These are phyloP conservation scores for Melolontha melolontha DNA, from an alignment of 2,888 invertebrate genomes.

Conservation along the genomic window DNA sequence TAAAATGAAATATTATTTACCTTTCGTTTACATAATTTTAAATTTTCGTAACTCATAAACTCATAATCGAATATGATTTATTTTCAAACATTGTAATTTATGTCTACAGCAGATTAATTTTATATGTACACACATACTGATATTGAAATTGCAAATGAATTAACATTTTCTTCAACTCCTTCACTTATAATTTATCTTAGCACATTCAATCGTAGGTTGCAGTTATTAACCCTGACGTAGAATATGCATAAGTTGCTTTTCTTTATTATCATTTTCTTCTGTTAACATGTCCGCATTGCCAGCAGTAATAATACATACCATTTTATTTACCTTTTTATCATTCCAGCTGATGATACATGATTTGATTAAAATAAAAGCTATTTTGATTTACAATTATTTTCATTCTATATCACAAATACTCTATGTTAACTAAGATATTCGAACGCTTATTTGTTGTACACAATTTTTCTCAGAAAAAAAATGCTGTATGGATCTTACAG, in stretches of 20 bases:
- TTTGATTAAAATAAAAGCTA: too few species aligned
- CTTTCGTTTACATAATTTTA: too few species aligned
- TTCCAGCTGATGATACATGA: too few species aligned
- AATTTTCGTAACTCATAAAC: neutral
- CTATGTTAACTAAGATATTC: too few species aligned
- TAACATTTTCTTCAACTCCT: slow-evolving; percentile 55
- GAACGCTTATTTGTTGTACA: too few species aligned
- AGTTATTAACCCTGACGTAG: slow-evolving; percentile 34
- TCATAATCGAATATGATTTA: slow-evolving; percentile 12
- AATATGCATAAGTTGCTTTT: slow-evolving; percentile 9
- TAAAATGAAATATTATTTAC: too few species aligned
- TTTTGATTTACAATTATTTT: too few species aligned
- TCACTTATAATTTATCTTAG: slow-evolving; percentile 51
- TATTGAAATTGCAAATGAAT: slow-evolving; percentile 54
- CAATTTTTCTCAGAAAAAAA: too few species aligned
- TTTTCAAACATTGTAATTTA: slow-evolving; percentile 43
- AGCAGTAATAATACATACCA: too few species aligned
- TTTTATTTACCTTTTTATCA: too few species aligned
- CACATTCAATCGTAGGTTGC: slow-evolving; percentile 9
- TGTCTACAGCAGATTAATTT: slow-evolving; percentile 43
- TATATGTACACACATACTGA: slow-evolving; percentile 47
- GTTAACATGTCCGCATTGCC: neutral
- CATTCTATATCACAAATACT: too few species aligned
- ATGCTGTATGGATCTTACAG: too few species aligned
- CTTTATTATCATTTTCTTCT: slow-evolving; percentile 21